Base-by-base conservation (phyloP, 2,797 vertebrate species). In the Ataeniobius toweri region DNA sequence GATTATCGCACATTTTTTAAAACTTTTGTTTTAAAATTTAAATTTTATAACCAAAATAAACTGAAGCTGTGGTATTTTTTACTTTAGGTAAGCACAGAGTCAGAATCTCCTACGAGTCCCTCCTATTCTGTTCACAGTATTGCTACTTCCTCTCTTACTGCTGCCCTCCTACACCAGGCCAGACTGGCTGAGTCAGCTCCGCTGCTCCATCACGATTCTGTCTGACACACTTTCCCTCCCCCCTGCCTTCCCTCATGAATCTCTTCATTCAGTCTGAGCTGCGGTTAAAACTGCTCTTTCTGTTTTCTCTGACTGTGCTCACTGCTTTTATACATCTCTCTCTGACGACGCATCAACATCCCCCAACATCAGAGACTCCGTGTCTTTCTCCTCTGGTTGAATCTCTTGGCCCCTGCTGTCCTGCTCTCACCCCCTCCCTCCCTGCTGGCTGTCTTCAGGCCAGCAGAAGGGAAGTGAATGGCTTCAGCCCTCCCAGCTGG, bases 401-500 rank as follows among this genome's bases (percentile, higher is more conserved):
- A 82, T 85, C 72, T 55, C 71, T 55, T 4, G 1, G 44, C 55
- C 80, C 68, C 28, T 63, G 22, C 39, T 71, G 70, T 53, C 9
- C 70, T 6, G 56, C 24, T 73, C 63, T 59, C 48, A 16, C 55
- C 55, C 51, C 5, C 73, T 74, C 71, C 1, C 55, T 83, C 84
- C 75, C 80, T 83, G 88, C 88, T 89, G 86, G 90, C 92, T 91
- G 92, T 92, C 94, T 94, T 93, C 89, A 88, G 94, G 94, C 93
- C 84, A 91, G 91, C 93, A 94, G 94, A 94, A 93, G 94, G 92
- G 92, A 94, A 94, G 93, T 95, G 95, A 95, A 96, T 94, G 92
- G 94, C 94, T 94, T 92, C 89, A 89, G 88, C 92, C 93, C 94
- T 94, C 92, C 93, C 95, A 96, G 95, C 95, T 96, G 95, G 95